phyloP scores from a whole-genome alignment of 2,888 invertebrate genomes.

The Idaea biselata region DNA sequence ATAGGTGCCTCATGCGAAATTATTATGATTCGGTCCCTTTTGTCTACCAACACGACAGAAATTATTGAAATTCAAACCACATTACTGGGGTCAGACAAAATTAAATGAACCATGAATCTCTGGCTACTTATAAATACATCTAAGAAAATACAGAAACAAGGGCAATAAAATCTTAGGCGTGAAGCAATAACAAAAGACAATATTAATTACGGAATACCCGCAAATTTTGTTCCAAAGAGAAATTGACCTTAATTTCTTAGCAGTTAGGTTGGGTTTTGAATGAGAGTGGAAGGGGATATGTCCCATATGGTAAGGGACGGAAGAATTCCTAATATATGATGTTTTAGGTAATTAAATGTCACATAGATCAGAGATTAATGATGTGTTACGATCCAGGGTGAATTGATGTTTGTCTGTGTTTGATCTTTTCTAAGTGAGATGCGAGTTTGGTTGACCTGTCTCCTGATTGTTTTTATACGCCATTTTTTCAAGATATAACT shows the following conservation, averaged over 20 bases:
- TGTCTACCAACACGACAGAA: not conserved
- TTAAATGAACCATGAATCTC: constrained; percentile 1
- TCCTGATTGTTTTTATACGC: constrained; percentile 19
- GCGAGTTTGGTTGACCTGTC: not conserved
- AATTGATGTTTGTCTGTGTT: constrained; percentile 37
- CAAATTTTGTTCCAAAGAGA: constrained; percentile 17
- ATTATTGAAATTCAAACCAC: not conserved
- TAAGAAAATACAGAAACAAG: constrained; percentile 36
- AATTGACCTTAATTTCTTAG: not conserved
- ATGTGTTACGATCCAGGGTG: constrained; percentile 69
- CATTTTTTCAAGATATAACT: too few species aligned
- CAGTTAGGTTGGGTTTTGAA: not conserved
- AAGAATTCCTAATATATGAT: constrained; percentile 78
- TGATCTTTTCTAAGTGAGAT: constrained; percentile 24
- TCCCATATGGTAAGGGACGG: constrained; percentile 59
- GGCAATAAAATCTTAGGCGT: constrained; percentile 78
- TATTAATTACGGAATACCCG: constrained; percentile 61
- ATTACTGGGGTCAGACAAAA: not conserved
- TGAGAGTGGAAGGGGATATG: constrained; percentile 37
- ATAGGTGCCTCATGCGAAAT: too few species aligned
- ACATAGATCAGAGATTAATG: constrained; percentile 80
- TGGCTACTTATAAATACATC: constrained; percentile 1
- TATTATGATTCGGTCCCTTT: not conserved
- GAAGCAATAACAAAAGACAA: constrained; percentile 75
- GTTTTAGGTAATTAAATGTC: constrained; percentile 81